Evolutionary conservation across 2,888 invertebrate species (phyloP).

Genomic region (Griposia aprilina): DNA sequence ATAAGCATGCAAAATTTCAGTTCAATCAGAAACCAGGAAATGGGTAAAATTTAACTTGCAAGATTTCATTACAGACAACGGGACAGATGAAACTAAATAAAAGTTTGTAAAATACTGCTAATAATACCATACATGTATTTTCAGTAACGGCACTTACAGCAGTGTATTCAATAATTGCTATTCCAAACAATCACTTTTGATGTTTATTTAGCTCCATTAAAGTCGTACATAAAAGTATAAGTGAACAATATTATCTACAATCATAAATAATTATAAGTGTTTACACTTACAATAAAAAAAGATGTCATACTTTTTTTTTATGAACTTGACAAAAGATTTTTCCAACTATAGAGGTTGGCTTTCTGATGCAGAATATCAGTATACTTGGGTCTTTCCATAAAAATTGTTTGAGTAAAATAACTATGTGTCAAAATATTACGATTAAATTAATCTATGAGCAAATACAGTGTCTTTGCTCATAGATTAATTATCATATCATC

Average conservation of each 20-base stretch:
- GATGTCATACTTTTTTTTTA: not conserved
- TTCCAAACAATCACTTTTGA: not conserved
- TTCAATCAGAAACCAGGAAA: no score
- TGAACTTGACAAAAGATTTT: not conserved
- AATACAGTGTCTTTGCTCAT: slow-evolving; percentile 11
- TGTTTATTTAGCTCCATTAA: not conserved
- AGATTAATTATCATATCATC: no score
- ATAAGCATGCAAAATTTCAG: no score
- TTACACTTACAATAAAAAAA: not conserved
- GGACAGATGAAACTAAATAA: no score
- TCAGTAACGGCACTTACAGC: not conserved
- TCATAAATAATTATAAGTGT: not conserved
- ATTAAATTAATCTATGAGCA: slow-evolving; percentile 9
- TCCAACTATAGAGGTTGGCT: not conserved
- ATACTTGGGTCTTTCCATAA: not conserved
- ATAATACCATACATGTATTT: not conserved
- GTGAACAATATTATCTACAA: slow-evolving; percentile 4
- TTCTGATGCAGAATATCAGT: not conserved
- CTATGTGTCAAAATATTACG: not conserved
- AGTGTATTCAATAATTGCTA: not conserved
- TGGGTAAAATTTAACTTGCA: no score
- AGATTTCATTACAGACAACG: no score
- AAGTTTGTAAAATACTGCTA: not conserved
- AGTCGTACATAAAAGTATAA: not conserved
- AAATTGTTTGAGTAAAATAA: not conserved